phyloP scores from a whole-genome alignment of 2,113 vertebrate genomes.

The Microcebus murinus region DNA sequence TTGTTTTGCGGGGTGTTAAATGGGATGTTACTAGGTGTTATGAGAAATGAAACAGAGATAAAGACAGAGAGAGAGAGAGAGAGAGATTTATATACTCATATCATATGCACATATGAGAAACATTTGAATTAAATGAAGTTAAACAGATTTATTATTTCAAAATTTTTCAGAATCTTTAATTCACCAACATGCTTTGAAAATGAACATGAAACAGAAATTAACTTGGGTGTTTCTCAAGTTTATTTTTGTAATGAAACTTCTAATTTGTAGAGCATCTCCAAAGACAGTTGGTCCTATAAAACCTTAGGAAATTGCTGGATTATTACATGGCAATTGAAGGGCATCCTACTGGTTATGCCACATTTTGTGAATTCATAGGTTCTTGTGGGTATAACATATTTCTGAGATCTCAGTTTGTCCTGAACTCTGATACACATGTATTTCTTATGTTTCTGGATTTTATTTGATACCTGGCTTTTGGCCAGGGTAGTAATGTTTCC shows the following conservation, averaged over 20 bases:
- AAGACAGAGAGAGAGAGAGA: neutral
- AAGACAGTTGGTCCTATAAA: neutral
- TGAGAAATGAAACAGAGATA: conserved; percentile 47
- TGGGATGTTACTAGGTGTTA: conserved; percentile 77
- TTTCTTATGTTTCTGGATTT: conserved; percentile 30
- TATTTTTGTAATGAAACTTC: neutral
- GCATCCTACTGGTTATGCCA: neutral
- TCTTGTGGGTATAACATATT: neutral
- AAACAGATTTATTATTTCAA: conserved; percentile 44
- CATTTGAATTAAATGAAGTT: conserved; percentile 26
- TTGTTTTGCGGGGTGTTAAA: conserved; percentile 76
- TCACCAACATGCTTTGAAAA: conserved; percentile 14
- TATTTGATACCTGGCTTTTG: neutral
- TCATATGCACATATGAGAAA: neutral
- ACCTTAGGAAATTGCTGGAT: neutral
- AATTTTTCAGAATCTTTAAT: neutral
- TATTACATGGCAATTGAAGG: neutral
- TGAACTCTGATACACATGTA: neutral
- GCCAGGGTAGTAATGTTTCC: neutral
- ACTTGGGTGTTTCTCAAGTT: neutral
- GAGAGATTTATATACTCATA: neutral
- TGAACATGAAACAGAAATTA: neutral
- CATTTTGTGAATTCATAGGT: neutral
- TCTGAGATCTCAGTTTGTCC: neutral
- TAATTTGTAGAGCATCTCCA: neutral